Evolutionary conservation across 2,888 invertebrate genomes (phyloP).

Genomic region (Tupiocoris notatus): DNA sequence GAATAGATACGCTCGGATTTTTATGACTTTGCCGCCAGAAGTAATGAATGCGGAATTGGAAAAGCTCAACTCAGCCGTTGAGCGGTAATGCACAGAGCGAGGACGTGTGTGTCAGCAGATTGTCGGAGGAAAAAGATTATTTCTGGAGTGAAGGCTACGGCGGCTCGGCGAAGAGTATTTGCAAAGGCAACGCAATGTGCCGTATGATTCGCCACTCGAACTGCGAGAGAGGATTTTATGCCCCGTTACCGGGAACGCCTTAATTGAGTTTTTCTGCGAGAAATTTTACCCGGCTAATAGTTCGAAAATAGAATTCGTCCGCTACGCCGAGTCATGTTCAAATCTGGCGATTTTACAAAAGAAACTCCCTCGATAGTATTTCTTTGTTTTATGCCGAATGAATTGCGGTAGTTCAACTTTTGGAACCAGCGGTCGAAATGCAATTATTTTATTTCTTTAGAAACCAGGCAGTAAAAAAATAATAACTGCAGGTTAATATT

Average conservation of each 20-base stretch:
- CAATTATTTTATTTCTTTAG: too few species aligned
- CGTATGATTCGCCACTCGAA: not conserved
- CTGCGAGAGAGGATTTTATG: not conserved
- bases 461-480: too few species aligned
- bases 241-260: not conserved
- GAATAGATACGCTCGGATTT: too few species aligned
- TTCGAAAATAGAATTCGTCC: not conserved
- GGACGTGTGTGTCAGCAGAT: not conserved
- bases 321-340: not conserved
- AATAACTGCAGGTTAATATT: too few species aligned
- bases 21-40: too few species aligned
- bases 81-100: not conserved
- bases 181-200: too few species aligned
- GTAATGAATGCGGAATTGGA: not conserved
- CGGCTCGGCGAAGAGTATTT: not conserved
- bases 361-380: too few species aligned
- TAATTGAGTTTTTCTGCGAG: not conserved
- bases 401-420: too few species aligned
- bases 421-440: too few species aligned
- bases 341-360: too few species aligned
- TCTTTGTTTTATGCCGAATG: not conserved
- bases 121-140: slow-evolving; percentile 2
- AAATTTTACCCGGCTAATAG: not conserved
- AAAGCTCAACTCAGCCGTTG: not conserved
- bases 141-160: slow-evolving; percentile 31